Base-by-base conservation (phyloP, 2,797 vertebrate species). In the Jordanella pulchra region DNA sequence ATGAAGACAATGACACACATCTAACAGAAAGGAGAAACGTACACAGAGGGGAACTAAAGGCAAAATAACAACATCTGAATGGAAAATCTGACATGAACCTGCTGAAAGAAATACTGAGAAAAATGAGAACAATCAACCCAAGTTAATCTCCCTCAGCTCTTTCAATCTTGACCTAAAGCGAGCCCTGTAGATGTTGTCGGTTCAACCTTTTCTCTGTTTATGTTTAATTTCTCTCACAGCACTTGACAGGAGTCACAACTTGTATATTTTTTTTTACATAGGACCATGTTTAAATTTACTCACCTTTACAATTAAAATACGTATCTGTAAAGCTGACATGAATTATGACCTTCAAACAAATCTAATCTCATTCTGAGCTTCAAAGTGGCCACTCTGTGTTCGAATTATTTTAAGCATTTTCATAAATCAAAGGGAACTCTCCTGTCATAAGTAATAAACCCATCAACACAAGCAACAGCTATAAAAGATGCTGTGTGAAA, bases 401-500 rank as follows among this genome's bases (percentile, higher is more conserved):
- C 28, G 32, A 32, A 58, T 21, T 7, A 32, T 9, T 58, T 13
- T 12, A n/a, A 35, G 30, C 58, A 11, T 44, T 45, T 44, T 55
- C 14, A 45, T 47, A 60, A 58, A 4, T 66, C 42, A 64, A 42
- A 4, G 25, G 39, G 9, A 58, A 28, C 39, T 12, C 21, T 56
- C 7, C 61, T 18, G 56, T 30, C 60, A 65, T 25, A 18, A 69
- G 23, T n/a, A 9, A 73, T 39, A 68, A 76, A 73, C 45, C 27
- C 35, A 71, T 51, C 17, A 71, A 63, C 42, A 71, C 23, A 67
- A 48, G 18, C 65, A 71, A 15, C 25, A 5, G 9, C 15, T 35
- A 23, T 75, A 14, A 72, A 60, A 44, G n/a, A 55, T 18, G 71
- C 10, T 5, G 39, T 55, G 14, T 39, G 25, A 65, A 47, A 55